Percentiles rank a stretch among this genome's conserved stretches.
phyloP scores from a whole-genome alignment of 1,140 invertebrate species.

The Glossosoma conforme region DNA sequence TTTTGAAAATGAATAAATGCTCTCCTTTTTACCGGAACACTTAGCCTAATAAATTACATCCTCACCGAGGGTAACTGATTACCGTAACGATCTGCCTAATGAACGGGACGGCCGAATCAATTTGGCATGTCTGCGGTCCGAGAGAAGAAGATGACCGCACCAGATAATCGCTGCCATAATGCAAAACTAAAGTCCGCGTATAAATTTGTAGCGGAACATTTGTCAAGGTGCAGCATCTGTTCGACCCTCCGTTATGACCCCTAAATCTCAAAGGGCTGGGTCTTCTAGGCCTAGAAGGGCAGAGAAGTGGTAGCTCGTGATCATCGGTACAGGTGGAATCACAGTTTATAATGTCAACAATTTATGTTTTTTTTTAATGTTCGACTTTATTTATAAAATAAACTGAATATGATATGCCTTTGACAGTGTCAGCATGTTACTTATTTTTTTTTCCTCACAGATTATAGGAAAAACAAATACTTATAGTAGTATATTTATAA shows the following conservation, averaged over 20 bases:
- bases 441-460: too few species aligned
- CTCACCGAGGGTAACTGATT: constrained; percentile 15
- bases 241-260: constrained; percentile 27
- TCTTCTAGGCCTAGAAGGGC: too few species aligned
- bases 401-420: too few species aligned
- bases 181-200: constrained; percentile 18
- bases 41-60: constrained; percentile 10
- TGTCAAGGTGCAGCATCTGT: constrained; percentile 30
- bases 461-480: too few species aligned
- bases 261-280: constrained; percentile 32
- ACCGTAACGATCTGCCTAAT: constrained; percentile 27
- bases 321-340: too few species aligned
- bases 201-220: constrained; percentile 31
- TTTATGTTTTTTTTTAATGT: too few species aligned
- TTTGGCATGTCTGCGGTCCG: constrained; percentile 19
- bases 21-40: not conserved
- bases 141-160: constrained; percentile 25
- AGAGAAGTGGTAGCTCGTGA: too few species aligned
- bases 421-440: too few species aligned
- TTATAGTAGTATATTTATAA: too few species aligned
- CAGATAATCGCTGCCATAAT: constrained; percentile 29
- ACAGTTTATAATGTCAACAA: too few species aligned
- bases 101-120: constrained; percentile 28
- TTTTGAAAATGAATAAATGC: not conserved
- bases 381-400: too few species aligned